Percentiles rank a stretch among this genome's conserved stretches.
phyloP scores from a whole-genome alignment of 2,797 vertebrate species.

The Chelonia mydas region DNA sequence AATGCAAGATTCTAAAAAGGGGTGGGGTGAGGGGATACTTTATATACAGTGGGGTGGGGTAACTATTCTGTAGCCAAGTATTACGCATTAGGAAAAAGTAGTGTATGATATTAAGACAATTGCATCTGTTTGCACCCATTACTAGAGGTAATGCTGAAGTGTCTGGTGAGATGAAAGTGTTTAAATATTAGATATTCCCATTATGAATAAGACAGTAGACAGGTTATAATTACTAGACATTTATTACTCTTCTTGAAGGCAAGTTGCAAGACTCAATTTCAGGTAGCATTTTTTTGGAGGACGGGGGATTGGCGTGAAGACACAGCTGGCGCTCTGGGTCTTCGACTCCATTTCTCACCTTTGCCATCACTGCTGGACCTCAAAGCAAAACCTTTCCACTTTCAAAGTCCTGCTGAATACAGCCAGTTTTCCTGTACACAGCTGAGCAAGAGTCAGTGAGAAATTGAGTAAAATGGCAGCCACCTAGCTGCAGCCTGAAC shows the following conservation, averaged over 20 bases:
- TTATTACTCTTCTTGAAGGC: conserved; percentile 66
- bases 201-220: conserved; percentile 4
- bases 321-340: conserved; percentile 47
- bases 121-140: not conserved
- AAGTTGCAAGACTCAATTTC: conserved; percentile 36
- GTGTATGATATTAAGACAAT: not conserved
- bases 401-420: not conserved
- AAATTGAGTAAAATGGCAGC: not conserved
- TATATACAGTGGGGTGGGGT: not conserved
- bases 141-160: not conserved
- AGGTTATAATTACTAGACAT: conserved; percentile 69
- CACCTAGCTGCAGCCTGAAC: not conserved
- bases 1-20: not conserved
- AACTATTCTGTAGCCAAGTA: not conserved
- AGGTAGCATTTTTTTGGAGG: conserved; percentile 18
- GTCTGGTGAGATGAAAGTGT: not conserved
- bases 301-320: conserved; percentile 30
- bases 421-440: not conserved
- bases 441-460: not conserved
- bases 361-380: not conserved
- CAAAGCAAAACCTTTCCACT: not conserved
- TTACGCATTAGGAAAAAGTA: not conserved
- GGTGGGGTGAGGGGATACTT: not conserved
- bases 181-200: not conserved
- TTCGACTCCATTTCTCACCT: not conserved